These are phyloP conservation scores for Gymnobelideus leadbeateri DNA, from an alignment of 2,113 vertebrate species.

Conservation along the genomic window DNA sequence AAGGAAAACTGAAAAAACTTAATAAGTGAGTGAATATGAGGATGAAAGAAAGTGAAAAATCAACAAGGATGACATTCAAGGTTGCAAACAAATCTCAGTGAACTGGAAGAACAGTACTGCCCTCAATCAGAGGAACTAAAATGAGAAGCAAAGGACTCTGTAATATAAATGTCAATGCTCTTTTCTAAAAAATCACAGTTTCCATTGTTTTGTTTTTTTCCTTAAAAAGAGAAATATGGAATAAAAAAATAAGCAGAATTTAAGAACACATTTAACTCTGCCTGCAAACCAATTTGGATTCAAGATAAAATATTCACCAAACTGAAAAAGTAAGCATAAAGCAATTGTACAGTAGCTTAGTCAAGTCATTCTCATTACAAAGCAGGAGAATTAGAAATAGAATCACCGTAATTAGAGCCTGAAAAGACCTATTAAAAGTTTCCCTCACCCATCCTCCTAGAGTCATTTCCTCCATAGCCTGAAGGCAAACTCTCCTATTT, in stretches of 20 bases:
- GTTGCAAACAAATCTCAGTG: not conserved
- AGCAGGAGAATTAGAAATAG: not conserved
- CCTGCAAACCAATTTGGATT: not conserved
- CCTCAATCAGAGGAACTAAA: not conserved
- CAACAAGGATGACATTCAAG: too few relatives aligned
- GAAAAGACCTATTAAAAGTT: not conserved
- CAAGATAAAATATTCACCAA: not conserved
- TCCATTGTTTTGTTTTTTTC: not conserved
- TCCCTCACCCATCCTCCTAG: not conserved
- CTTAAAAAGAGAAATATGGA: conserved; percentile 13
- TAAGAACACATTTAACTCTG: not conserved
- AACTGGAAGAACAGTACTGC: not conserved
- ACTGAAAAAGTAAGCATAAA: not conserved
- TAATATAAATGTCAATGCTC: not conserved
- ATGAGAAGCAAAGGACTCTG: not conserved
- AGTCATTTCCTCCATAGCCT: conserved; percentile 17
- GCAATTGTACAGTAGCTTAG: not conserved
- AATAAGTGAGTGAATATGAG: too few relatives aligned
- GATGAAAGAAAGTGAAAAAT: too few relatives aligned
- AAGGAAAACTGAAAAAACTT: too few relatives aligned
- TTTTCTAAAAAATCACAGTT: not conserved
- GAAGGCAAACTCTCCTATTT: conserved; percentile 9
- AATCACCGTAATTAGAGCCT: not conserved
- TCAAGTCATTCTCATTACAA: not conserved
- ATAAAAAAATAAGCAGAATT: conserved; percentile 11